Percentiles rank a stretch among this genome's conserved stretches.
Evolutionary conservation across 2,888 invertebrate genomes (phyloP).

Genomic region (Linnaemya tessellans): DNA sequence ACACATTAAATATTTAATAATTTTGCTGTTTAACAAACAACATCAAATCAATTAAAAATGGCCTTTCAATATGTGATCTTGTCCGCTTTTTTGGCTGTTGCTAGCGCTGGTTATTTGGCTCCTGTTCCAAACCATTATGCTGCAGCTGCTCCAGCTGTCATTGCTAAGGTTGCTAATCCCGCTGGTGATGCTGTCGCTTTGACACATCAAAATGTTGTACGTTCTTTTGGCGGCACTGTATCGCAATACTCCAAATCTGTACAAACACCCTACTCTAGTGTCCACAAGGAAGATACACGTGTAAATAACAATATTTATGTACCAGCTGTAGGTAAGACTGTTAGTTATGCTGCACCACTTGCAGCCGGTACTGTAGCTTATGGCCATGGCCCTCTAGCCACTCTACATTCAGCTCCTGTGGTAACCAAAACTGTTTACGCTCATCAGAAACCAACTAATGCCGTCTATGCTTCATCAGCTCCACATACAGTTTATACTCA

Average conservation of each 20-base stretch:
- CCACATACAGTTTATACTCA: constrained; percentile 75
- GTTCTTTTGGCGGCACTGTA: constrained; percentile 84
- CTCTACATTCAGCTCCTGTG: constrained; percentile 72
- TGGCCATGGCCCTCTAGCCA: constrained; percentile 74
- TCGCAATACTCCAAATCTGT: constrained; percentile 86
- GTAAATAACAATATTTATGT: constrained; percentile 85
- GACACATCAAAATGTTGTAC: constrained; percentile 85
- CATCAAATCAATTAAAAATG: constrained; percentile 75
- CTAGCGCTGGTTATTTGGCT: constrained; percentile 86
- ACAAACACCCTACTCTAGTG: constrained; percentile 86
- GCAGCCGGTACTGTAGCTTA: constrained; percentile 71
- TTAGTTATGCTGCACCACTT: constrained; percentile 76
- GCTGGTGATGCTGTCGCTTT: constrained; percentile 81
- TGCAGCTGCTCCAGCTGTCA: constrained; percentile 73
- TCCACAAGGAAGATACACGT: constrained; percentile 85
- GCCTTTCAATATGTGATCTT: constrained; percentile 84
- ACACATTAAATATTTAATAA: constrained; percentile 14
- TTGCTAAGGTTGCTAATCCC: constrained; percentile 79
- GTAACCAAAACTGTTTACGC: constrained; percentile 66
- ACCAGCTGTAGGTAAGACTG: constrained; percentile 70
- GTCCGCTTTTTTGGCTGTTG: constrained; percentile 85
- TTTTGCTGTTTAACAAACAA: background rate
- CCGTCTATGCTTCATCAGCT: constrained; percentile 73
- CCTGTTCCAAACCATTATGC: constrained; percentile 77
- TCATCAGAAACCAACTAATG: constrained; percentile 60